Conservation (phyloP, 2,113 vertebrate genomes). For the Gavialis gangeticus region DNA sequence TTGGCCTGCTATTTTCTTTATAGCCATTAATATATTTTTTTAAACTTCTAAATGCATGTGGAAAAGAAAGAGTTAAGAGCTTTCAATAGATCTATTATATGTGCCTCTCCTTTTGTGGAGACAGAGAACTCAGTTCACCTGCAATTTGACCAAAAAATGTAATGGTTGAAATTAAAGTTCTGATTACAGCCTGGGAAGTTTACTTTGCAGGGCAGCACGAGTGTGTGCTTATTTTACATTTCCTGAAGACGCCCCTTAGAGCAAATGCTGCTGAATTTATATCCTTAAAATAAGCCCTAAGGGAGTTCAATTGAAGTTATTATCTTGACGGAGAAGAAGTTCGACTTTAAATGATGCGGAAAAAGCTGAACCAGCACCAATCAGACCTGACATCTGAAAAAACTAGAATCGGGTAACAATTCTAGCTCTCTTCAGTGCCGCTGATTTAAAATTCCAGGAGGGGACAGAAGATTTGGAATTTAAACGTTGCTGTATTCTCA, state of each 20-base stretch:
- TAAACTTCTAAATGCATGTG: neutral
- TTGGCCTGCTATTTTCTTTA: neutral
- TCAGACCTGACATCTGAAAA: neutral
- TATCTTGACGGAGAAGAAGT: neutral
- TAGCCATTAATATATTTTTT: neutral
- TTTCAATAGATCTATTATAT: neutral
- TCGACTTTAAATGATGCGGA: neutral
- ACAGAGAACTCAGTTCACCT: neutral
- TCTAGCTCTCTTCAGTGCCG: neutral
- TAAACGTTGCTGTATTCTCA: neutral
- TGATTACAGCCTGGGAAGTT: neutral
- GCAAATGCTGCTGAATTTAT: neutral
- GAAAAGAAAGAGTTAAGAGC: slow-evolving; percentile 18
- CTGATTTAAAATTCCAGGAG: neutral
- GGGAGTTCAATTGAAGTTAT: neutral
- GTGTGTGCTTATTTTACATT: neutral
- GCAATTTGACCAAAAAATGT: neutral
- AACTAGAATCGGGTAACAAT: fast-evolving
- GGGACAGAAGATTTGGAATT: neutral
- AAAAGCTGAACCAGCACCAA: neutral
- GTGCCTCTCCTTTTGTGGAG: neutral
- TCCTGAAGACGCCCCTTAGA: neutral
- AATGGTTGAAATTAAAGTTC: neutral
- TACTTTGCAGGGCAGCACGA: neutral
- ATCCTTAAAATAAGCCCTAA: neutral